Evolutionary conservation across 2,797 vertebrate species (phyloP).

Genomic region (Graptemys geographica): DNA sequence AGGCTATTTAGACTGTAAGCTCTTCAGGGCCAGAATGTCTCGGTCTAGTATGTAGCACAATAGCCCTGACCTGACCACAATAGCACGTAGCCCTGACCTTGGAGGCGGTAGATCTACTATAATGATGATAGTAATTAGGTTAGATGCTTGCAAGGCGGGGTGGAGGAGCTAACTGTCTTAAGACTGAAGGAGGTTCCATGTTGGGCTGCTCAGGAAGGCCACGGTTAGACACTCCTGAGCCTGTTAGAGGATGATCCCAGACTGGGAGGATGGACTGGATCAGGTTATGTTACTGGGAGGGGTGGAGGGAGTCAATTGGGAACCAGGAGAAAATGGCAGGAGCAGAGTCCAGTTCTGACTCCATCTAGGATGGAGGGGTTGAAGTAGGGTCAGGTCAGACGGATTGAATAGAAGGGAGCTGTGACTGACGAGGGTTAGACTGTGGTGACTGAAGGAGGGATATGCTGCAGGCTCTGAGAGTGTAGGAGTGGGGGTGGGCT

Average conservation of each 20-base stretch:
- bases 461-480: not conserved
- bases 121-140: not conserved
- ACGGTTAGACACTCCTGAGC: not conserved
- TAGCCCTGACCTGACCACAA: not conserved
- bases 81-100: not conserved
- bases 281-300: not conserved
- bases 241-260: not conserved
- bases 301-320: not conserved
- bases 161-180: not conserved
- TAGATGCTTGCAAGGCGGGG: not conserved
- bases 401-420: not conserved
- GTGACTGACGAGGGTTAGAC: not conserved
- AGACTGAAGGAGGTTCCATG: not conserved
- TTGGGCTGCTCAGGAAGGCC: not conserved
- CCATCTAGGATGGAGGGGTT: not conserved
- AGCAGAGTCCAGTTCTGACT: not conserved
- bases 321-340: not conserved
- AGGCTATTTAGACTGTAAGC: not conserved
- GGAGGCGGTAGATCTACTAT: not conserved
- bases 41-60: not conserved
- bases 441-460: not conserved
- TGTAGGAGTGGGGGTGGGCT: not conserved
- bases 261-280: not conserved
- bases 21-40: not conserved
- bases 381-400: not conserved